A percentile compares a stretch with the other conserved stretches of the same genome.
These are phyloP conservation scores for Cariama cristata DNA, from an alignment of 2,113 vertebrate genomes.

Conservation along the genomic window DNA sequence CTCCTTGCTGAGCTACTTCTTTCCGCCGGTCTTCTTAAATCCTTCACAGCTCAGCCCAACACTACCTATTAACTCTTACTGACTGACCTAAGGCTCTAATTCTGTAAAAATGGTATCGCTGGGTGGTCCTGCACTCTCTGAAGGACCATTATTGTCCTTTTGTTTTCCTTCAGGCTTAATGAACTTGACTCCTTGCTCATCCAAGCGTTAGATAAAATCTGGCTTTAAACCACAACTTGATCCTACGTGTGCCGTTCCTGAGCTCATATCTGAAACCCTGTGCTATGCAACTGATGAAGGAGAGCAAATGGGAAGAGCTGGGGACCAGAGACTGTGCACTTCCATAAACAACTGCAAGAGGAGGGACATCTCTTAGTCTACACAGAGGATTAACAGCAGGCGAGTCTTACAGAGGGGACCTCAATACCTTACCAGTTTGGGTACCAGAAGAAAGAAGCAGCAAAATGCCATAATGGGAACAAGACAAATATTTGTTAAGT, in stretches of 20 bases:
- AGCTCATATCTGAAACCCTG: not conserved
- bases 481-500: constrained; percentile 1
- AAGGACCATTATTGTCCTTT: not conserved
- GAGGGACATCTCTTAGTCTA: not conserved
- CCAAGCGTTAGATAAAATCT: not conserved
- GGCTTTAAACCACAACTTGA: not conserved
- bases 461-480: not conserved
- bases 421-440: not conserved
- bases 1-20: not conserved
- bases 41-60: not conserved
- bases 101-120: not conserved
- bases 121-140: not conserved
- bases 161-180: not conserved
- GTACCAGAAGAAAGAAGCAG: not conserved
- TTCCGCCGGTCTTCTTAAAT: not conserved
- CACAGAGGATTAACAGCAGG: not conserved
- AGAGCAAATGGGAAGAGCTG: rapidly evolving
- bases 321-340: rapidly evolving
- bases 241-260: not conserved
- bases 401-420: not conserved
- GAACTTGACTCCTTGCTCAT: not conserved
- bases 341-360: not conserved
- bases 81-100: not conserved
- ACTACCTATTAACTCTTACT: not conserved
- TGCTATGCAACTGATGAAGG: not conserved